Evolutionary conservation across 2,888 invertebrate species (phyloP).

Genomic region (Anagyrus pseudococci): DNA sequence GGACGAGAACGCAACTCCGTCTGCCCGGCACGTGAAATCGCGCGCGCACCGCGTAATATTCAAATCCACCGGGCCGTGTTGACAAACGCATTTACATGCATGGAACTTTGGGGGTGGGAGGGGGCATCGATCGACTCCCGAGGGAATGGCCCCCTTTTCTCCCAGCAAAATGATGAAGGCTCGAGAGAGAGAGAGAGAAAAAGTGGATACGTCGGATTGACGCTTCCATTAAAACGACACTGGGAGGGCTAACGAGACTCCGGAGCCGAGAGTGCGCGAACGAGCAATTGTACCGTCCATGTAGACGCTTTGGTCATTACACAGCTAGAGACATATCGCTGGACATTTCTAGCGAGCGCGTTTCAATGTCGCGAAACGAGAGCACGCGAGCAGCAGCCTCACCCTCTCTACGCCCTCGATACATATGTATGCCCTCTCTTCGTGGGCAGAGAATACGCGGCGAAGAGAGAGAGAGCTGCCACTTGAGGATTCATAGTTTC

Average conservation of each 20-base stretch:
- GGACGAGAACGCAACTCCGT: conserved; percentile 3
- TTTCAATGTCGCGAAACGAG: not conserved
- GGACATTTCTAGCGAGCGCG: too few species aligned
- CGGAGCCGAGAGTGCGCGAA: not conserved
- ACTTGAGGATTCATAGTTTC: conserved; percentile 3
- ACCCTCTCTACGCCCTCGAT: too few species aligned
- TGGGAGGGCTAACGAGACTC: too few species aligned
- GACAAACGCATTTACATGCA: conserved; percentile 28
- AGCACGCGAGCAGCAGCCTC: too few species aligned
- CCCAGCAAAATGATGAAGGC: not conserved
- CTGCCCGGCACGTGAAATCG: conserved; percentile 20
- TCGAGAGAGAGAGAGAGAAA: not conserved
- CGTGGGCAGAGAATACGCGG: not conserved
- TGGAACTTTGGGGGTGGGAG: too few species aligned
- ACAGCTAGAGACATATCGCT: too few species aligned
- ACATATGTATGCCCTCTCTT: not conserved
- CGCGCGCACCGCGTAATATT: conserved; percentile 12
- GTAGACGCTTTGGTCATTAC: too few species aligned
- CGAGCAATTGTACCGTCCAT: not conserved
- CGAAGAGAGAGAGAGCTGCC: not conserved
- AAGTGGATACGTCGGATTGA: not conserved
- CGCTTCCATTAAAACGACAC: too few species aligned
- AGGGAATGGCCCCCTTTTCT: too few species aligned
- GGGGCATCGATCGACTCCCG: too few species aligned
- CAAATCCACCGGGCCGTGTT: conserved; percentile 20